Percentiles rank a stretch among this genome's conserved stretches.
phyloP scores from a whole-genome alignment of 2,113 vertebrate species.

The Nothoprocta perdicaria region DNA sequence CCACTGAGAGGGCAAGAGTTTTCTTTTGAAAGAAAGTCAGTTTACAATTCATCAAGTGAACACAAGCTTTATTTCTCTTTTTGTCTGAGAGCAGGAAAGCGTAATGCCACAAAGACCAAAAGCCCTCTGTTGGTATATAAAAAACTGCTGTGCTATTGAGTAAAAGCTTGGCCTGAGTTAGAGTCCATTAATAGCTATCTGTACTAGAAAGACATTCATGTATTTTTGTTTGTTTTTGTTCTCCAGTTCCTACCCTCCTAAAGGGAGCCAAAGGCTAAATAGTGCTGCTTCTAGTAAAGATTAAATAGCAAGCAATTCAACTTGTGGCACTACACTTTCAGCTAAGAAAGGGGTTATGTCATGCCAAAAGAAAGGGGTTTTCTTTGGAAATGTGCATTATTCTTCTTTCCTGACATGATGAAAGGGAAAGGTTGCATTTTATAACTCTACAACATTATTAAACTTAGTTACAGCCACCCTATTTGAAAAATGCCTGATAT shows the following conservation, averaged over 20 bases:
- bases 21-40: slow-evolving; percentile 21
- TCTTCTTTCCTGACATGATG: slow-evolving; percentile 16
- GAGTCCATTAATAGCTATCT: slow-evolving; percentile 51
- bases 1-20: neutral
- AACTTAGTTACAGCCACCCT: neutral
- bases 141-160: slow-evolving; percentile 38
- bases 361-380: slow-evolving; percentile 45
- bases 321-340: slow-evolving; percentile 38
- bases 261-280: slow-evolving; percentile 65
- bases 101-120: slow-evolving; percentile 51
- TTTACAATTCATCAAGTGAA: slow-evolving; percentile 57
- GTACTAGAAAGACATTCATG: slow-evolving; percentile 61
- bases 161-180: slow-evolving; percentile 35
- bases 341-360: slow-evolving; percentile 46
- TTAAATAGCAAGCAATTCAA: slow-evolving; percentile 60
- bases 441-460: neutral
- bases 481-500: neutral
- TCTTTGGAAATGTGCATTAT: slow-evolving; percentile 37
- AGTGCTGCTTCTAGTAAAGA: slow-evolving; percentile 53
- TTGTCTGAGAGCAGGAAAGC: slow-evolving; percentile 55
- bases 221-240: slow-evolving; percentile 66
- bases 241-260: slow-evolving; percentile 48
- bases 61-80: slow-evolving; percentile 57
- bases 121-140: slow-evolving; percentile 66
- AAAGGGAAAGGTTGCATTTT: slow-evolving; percentile 18